phyloP scores from a whole-genome alignment of 2,888 invertebrate genomes.

The Parochlus steinenii region DNA sequence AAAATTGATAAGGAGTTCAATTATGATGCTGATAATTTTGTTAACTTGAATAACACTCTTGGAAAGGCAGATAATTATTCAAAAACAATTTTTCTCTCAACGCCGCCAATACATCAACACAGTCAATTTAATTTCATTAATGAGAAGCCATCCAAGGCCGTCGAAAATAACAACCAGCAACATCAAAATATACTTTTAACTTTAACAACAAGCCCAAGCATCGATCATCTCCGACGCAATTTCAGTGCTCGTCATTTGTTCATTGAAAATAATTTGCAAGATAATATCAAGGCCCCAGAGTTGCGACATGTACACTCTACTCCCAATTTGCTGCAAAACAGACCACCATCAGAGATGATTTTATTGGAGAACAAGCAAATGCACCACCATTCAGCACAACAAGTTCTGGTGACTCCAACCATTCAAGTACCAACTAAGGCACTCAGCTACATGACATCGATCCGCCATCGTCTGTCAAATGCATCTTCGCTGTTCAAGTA shows the following conservation, averaged over 20 bases:
- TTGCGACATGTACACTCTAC: slow-evolving; percentile 20
- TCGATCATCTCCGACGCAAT: slow-evolving; percentile 28
- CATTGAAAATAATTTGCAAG: slow-evolving; percentile 18
- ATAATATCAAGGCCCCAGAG: slow-evolving; percentile 4
- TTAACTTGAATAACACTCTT: too few species aligned
- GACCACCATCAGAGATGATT: slow-evolving; percentile 16
- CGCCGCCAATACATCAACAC: slow-evolving; percentile 9
- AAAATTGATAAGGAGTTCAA: slow-evolving; percentile 27
- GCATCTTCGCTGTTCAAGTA: slow-evolving; percentile 71
- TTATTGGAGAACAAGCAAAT: background rate
- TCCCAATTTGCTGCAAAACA: slow-evolving; percentile 26
- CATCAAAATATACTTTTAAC: slow-evolving; percentile 26
- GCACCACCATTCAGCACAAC: slow-evolving; percentile 8
- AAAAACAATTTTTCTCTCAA: slow-evolving; percentile 9
- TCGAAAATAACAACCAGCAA: too few species aligned
- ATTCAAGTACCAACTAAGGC: slow-evolving; percentile 29
- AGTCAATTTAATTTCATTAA: too few species aligned
- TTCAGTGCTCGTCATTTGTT: slow-evolving; percentile 28
- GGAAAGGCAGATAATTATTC: slow-evolving; percentile 17
- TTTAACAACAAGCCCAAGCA: slow-evolving; percentile 19
- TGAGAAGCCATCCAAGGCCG: too few species aligned
- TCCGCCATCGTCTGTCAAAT: slow-evolving; percentile 67
- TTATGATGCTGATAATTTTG: too few species aligned
- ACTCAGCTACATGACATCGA: slow-evolving; percentile 42
- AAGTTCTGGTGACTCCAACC: slow-evolving; percentile 18